Conservation (phyloP, 2,888 invertebrate species). For the Cantharis rufa region DNA sequence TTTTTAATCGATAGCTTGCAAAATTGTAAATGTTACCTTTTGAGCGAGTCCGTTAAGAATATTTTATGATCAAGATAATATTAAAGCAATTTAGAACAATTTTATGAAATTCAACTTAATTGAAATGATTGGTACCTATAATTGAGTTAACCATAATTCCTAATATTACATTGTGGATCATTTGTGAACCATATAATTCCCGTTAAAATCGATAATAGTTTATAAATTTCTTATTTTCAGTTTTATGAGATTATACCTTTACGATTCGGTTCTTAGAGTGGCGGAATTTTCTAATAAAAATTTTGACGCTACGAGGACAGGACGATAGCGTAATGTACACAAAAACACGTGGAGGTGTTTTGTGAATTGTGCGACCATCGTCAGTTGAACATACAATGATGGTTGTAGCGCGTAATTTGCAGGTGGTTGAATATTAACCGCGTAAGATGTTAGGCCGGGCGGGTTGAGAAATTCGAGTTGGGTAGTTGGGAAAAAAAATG, state of each 20-base stretch:
- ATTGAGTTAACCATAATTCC: conserved; percentile 24
- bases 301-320: background rate
- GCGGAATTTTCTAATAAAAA: background rate
- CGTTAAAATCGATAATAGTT: conserved; percentile 11
- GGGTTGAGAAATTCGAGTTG: background rate
- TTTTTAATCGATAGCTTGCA: background rate
- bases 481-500: background rate
- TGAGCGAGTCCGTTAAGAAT: background rate
- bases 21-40: background rate
- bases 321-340: conserved; percentile 17
- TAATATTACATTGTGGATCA: conserved; percentile 15
- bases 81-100: conserved; percentile 18
- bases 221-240: conserved; percentile 14
- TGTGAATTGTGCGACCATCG: conserved; percentile 1
- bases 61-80: conserved; percentile 5
- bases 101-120: conserved; percentile 22
- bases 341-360: conserved; percentile 18
- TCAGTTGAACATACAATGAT: background rate
- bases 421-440: background rate
- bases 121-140: conserved; percentile 22
- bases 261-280: background rate
- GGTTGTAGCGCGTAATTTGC: background rate
- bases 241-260: background rate
- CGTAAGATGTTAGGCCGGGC: background rate
- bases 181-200: conserved; percentile 12